Percentiles rank a stretch among this genome's conserved stretches.
phyloP scores from a whole-genome alignment of 2,113 vertebrate species.

The Lasiurus cinereus region DNA sequence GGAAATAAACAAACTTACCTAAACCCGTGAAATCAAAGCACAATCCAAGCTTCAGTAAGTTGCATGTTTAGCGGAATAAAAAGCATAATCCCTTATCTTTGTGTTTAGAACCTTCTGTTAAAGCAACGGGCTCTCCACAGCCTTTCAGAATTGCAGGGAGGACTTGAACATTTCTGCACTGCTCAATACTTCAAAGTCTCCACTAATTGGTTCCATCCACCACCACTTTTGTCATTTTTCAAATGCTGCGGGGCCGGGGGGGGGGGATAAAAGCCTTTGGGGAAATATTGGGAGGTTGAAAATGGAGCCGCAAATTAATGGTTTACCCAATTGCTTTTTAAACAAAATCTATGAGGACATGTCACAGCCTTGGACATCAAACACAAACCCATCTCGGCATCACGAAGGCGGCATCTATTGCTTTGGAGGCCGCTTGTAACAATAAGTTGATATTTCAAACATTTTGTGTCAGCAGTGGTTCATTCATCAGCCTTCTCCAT shows the following conservation, averaged over 20 bases:
- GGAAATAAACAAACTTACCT: slow-evolving; percentile 69
- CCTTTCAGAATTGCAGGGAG: not conserved
- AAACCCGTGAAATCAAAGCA: slow-evolving; percentile 66
- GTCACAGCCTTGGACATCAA: slow-evolving; percentile 43
- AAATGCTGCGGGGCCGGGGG: not conserved
- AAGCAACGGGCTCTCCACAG: not conserved
- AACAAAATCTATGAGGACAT: slow-evolving; percentile 22
- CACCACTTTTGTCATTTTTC: slow-evolving; percentile 18
- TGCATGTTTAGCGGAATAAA: slow-evolving; percentile 48
- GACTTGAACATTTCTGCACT: not conserved
- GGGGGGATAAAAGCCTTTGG: not conserved
- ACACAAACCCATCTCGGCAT: slow-evolving; percentile 46
- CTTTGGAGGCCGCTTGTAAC: not conserved
- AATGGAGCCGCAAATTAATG: not conserved
- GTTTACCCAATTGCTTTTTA: not conserved
- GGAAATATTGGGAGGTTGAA: not conserved
- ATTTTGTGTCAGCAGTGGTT: not conserved
- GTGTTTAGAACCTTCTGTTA: slow-evolving; percentile 45
- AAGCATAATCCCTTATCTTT: slow-evolving; percentile 50
- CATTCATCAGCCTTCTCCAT: not conserved
- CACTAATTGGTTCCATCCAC: not conserved
- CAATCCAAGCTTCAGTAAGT: slow-evolving; percentile 23
- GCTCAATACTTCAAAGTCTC: not conserved
- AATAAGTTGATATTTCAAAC: not conserved
- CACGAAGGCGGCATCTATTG: not conserved